Evolutionary conservation across 1,140 invertebrate species (phyloP).

Genomic region (Dolichoris vasculosae): DNA sequence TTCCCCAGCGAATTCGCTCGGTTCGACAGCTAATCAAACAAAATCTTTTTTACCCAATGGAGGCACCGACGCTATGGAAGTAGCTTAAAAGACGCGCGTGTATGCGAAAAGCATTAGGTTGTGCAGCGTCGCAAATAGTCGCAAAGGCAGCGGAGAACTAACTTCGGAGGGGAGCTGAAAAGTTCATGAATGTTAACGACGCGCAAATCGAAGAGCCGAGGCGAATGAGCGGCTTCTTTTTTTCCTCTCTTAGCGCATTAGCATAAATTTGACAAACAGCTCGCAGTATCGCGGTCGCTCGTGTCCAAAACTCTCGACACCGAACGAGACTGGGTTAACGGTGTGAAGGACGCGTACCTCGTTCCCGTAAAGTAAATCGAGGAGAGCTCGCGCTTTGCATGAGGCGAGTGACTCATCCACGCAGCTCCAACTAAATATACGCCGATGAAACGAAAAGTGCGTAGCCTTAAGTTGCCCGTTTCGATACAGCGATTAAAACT

Average conservation of each 20-base stretch:
- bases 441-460: neutral
- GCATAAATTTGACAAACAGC: constrained; percentile 70
- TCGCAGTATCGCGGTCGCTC: too few species aligned
- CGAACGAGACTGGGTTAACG: constrained; percentile 42
- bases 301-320: too few species aligned
- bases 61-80: neutral
- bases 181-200: constrained; percentile 70
- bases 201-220: constrained; percentile 58
- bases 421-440: neutral
- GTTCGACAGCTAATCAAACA: neutral
- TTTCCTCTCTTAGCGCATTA: constrained; percentile 59
- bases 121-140: too few species aligned
- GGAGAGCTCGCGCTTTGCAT: too few species aligned
- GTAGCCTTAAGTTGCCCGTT: constrained; percentile 47
- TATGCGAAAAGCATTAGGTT: neutral
- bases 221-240: constrained; percentile 29
- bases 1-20: neutral
- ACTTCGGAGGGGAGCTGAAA: constrained; percentile 50
- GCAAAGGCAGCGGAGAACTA: neutral
- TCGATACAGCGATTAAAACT: neutral
- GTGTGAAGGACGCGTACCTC: constrained; percentile 56
- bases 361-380: neutral
- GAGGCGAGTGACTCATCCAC: too few species aligned
- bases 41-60: neutral
- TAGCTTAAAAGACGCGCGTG: neutral